Conservation (phyloP, 2,888 invertebrate genomes). For the Cyclophora albipunctata region DNA sequence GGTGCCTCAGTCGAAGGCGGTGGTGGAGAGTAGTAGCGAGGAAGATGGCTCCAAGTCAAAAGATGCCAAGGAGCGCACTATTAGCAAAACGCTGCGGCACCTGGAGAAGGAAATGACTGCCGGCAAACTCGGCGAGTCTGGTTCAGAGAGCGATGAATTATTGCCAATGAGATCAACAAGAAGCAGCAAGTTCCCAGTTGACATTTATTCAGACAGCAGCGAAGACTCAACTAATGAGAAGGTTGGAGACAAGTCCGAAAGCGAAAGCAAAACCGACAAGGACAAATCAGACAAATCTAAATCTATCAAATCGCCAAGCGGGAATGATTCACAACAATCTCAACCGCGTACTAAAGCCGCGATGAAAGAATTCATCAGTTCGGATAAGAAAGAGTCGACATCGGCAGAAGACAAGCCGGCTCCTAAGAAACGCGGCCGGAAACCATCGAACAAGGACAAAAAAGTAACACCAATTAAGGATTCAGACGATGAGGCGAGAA, state of each 20-base stretch:
- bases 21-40: constrained; percentile 78
- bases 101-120: constrained; percentile 84
- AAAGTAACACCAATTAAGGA: constrained; percentile 38
- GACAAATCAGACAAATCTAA: constrained; percentile 68
- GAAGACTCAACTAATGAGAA: constrained; percentile 62
- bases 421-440: constrained; percentile 60
- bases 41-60: constrained; percentile 66
- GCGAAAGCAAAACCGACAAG: constrained; percentile 72
- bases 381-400: constrained; percentile 42
- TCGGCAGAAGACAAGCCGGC: constrained; percentile 43
- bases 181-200: constrained; percentile 77
- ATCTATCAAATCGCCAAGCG: constrained; percentile 76
- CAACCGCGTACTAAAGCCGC: constrained; percentile 87
- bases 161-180: constrained; percentile 77
- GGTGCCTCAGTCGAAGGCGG: constrained; percentile 58
- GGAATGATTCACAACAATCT: constrained; percentile 81
- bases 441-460: constrained; percentile 66
- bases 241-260: constrained; percentile 28
- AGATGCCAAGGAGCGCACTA: constrained; percentile 45
- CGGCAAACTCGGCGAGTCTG: constrained; percentile 71
- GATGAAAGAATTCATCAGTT: constrained; percentile 85
- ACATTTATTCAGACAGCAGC: constrained; percentile 90
- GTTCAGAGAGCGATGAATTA: constrained; percentile 87
- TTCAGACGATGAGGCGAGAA: constrained; percentile 64
- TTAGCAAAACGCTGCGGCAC: constrained; percentile 78